A percentile compares a stretch with the other conserved stretches of the same genome.
Evolutionary conservation across 2,888 invertebrate species (phyloP).

Genomic region (Myopa testacea): DNA sequence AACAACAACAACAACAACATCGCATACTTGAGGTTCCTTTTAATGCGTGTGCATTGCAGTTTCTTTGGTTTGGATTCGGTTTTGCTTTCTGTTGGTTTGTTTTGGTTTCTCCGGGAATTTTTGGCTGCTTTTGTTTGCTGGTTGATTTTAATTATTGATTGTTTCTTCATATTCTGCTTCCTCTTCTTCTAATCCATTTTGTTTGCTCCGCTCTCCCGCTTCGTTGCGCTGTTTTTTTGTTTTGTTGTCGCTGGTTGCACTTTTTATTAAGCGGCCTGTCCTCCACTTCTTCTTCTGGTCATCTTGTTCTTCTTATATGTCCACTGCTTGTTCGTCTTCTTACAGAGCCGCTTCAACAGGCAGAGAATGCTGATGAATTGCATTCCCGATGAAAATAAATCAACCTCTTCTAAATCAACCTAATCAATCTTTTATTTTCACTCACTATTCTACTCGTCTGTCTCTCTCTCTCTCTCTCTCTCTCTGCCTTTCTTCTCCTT

Average conservation of each 20-base stretch:
- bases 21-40: slow-evolving; percentile 35
- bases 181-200: neutral
- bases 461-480: neutral
- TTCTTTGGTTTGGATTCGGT: slow-evolving; percentile 6
- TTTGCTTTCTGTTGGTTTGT: neutral
- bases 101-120: neutral
- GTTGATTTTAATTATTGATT: neutral
- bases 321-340: neutral
- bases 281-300: neutral
- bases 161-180: neutral
- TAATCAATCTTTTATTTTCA: no score
- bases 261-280: neutral
- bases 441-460: no score
- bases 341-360: neutral
- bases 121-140: neutral
- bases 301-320: neutral
- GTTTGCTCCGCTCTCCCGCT: neutral
- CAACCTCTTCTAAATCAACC: neutral
- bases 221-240: neutral
- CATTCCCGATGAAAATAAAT: slow-evolving; percentile 18
- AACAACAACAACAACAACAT: neutral
- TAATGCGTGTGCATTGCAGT: slow-evolving; percentile 32
- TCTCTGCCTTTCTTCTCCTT: neutral
- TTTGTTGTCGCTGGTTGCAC: neutral
- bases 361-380: slow-evolving; percentile 33